Evolutionary conservation across 2,797 vertebrate species (phyloP).

Genomic region (Pterois miles): DNA sequence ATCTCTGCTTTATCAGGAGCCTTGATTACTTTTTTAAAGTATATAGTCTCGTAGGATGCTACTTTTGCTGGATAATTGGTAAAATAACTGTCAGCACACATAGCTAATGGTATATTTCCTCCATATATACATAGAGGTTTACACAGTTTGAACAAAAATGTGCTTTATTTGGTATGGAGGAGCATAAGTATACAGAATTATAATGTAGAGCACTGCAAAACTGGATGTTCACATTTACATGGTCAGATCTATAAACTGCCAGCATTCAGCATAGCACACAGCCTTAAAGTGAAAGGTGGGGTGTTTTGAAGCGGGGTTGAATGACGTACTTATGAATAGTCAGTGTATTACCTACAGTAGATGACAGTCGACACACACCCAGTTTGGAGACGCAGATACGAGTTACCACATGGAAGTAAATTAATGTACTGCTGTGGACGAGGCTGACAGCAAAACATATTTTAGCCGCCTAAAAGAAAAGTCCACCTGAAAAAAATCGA

Average conservation of each 20-base stretch:
- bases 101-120: background rate
- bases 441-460: too few relatives aligned
- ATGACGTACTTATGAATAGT: too few relatives aligned
- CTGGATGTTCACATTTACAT: background rate
- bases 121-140: background rate
- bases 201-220: background rate
- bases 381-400: too few relatives aligned
- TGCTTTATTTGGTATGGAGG: background rate
- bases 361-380: too few relatives aligned
- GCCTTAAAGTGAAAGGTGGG: background rate
- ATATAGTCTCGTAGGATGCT: background rate
- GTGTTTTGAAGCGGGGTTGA: too few relatives aligned
- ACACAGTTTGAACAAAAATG: background rate
- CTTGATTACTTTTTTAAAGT: background rate
- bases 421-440: too few relatives aligned
- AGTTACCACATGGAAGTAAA: too few relatives aligned
- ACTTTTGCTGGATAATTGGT: background rate
- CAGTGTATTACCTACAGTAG: too few relatives aligned
- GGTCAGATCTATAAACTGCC: background rate
- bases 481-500: too few relatives aligned
- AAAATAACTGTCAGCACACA: background rate
- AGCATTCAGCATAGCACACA: background rate
- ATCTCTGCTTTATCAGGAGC: background rate
- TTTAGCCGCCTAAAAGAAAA: too few relatives aligned
- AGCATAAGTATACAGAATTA: background rate